These are phyloP conservation scores for Eremophila alpestris DNA, from an alignment of 2,797 vertebrate genomes.

Conservation along the genomic window DNA sequence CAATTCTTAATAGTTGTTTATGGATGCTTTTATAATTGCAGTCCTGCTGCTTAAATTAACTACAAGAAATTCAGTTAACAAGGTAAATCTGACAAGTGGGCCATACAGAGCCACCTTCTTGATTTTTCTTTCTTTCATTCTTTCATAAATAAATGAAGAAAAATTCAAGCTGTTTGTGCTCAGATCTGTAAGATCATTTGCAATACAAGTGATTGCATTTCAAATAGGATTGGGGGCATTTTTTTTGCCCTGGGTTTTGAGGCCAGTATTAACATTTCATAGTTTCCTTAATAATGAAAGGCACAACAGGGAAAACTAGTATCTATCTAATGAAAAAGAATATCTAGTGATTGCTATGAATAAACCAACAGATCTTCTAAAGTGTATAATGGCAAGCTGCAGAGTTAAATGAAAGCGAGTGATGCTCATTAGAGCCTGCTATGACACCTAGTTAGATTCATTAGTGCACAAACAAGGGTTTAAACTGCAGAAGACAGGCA, in stretches of 20 bases:
- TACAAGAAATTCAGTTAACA: neutral
- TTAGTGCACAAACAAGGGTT: slow-evolving; percentile 41
- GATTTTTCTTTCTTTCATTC: neutral
- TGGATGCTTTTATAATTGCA: neutral
- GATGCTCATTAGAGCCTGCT: slow-evolving; percentile 51
- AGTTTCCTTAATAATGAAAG: slow-evolving; percentile 44
- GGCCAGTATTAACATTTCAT: slow-evolving; percentile 40
- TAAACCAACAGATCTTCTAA: slow-evolving; percentile 46
- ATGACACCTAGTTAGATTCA: slow-evolving; percentile 33
- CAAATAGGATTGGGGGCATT: neutral
- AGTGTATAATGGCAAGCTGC: neutral
- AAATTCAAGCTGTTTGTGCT: slow-evolving; percentile 13
- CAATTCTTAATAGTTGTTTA: neutral
- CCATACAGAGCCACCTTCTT: neutral
- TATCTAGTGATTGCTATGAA: slow-evolving; percentile 39
- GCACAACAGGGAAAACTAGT: slow-evolving; percentile 31
- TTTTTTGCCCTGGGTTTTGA: slow-evolving; percentile 31
- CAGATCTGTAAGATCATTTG: slow-evolving; percentile 20
- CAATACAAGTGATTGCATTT: neutral
- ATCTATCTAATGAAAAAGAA: slow-evolving; percentile 55
- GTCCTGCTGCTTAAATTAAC: slow-evolving; percentile 31
- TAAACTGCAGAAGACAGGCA: neutral
- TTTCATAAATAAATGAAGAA: slow-evolving; percentile 46
- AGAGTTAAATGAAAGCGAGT: slow-evolving; percentile 42
- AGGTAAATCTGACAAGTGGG: neutral